Evolutionary conservation across 1,140 invertebrate species (phyloP).

Genomic region (Notospermus geniculatus): DNA sequence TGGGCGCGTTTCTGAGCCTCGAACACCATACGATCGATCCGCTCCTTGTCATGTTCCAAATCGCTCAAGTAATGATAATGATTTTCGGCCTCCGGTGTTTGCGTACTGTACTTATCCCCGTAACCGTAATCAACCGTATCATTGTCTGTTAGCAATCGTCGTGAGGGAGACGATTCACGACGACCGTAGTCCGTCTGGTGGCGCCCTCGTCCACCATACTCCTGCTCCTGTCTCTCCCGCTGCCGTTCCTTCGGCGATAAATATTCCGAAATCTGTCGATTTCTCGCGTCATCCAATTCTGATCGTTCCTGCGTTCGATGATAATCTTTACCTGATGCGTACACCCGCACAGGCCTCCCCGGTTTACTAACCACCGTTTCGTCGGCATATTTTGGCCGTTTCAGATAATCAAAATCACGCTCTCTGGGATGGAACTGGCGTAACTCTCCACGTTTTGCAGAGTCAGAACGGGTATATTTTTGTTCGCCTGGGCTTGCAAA

Average conservation of each 20-base stretch:
- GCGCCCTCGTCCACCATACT: neutral
- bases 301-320: neutral
- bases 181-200: neutral
- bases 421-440: neutral
- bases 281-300: neutral
- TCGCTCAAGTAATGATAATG: neutral
- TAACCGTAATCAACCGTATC: neutral
- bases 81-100: neutral
- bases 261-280: neutral
- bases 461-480: neutral
- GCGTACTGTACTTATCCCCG: neutral
- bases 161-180: neutral
- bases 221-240: neutral
- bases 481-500: neutral
- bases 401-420: neutral
- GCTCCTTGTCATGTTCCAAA: neutral
- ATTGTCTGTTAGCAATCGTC: neutral
- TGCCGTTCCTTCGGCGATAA: neutral
- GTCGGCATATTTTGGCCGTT: neutral
- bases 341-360: neutral
- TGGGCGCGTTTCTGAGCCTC: neutral
- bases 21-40: too few species aligned
- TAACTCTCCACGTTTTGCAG: neutral
- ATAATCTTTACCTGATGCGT: neutral
- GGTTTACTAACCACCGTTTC: neutral